Evolutionary conservation across 2,797 vertebrate genomes (phyloP).

Genomic region (Hirundo rustica): DNA sequence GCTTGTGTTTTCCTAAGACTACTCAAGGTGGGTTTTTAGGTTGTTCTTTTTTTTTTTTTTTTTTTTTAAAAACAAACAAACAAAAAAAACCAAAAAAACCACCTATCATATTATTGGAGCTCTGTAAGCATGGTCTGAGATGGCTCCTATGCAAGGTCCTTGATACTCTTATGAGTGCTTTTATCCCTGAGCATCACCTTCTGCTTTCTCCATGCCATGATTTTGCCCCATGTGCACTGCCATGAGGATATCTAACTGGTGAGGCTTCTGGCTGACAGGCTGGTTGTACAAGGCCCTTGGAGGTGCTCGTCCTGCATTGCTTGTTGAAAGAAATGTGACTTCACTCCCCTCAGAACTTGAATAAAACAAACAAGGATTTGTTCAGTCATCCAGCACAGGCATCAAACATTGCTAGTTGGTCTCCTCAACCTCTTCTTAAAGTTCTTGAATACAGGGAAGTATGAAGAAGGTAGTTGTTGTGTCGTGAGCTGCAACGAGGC

Average conservation of each 20-base stretch:
- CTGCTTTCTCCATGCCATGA: neutral
- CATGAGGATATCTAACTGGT: neutral
- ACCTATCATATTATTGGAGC: rapidly evolving
- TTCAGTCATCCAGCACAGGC: neutral
- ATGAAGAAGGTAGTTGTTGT: neutral
- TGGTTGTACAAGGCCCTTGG: neutral
- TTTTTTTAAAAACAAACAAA: too few species aligned
- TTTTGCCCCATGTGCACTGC: neutral
- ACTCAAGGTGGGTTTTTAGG: too few species aligned
- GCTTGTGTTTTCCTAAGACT: neutral
- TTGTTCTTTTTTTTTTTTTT: neutral
- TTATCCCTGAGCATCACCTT: neutral
- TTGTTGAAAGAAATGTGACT: neutral
- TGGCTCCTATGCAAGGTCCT: neutral
- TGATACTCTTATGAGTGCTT: neutral
- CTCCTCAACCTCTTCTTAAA: neutral
- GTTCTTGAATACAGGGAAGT: neutral
- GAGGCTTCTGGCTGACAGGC: neutral
- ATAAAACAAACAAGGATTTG: neutral
- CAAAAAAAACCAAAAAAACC: too few species aligned
- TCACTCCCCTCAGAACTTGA: neutral
- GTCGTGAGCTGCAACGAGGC: neutral
- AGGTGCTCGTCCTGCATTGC: neutral
- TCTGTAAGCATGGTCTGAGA: neutral
- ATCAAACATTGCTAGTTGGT: neutral